These are phyloP conservation scores for Larimichthys crocea DNA, from an alignment of 2,113 vertebrate genomes.

Conservation along the genomic window DNA sequence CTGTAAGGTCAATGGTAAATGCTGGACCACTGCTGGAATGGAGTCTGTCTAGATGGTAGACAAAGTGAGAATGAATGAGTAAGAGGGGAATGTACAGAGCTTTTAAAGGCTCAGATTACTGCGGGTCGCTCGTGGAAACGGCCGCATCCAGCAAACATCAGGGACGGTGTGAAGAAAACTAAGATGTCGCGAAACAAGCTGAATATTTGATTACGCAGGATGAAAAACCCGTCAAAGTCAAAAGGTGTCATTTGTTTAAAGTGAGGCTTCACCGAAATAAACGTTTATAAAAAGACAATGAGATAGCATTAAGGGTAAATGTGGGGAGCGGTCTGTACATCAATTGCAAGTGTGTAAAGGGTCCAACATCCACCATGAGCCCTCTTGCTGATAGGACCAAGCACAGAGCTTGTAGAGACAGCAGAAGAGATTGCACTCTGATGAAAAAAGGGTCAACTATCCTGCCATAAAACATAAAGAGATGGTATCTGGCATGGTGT, in stretches of 20 bases:
- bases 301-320: neutral
- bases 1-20: constrained; percentile 80
- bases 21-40: constrained; percentile 57
- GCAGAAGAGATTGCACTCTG: constrained; percentile 29
- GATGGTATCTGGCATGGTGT: constrained; percentile 45
- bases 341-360: neutral
- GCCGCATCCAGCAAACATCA: constrained; percentile 28
- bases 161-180: constrained; percentile 6
- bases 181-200: constrained; percentile 25
- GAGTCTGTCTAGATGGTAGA: constrained; percentile 60
- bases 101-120: constrained; percentile 76
- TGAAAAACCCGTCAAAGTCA: neutral
- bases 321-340: constrained; percentile 1
- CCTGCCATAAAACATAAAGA: constrained; percentile 61
- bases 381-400: constrained; percentile 13
- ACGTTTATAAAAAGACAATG: neutral
- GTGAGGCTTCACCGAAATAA: neutral
- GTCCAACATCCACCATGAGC: constrained; percentile 17
- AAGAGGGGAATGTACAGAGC: constrained; percentile 54
- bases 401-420: constrained; percentile 14
- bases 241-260: neutral
- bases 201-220: neutral
- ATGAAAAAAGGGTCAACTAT: constrained; percentile 41
- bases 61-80: constrained; percentile 64
- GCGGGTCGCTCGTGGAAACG: constrained; percentile 32